Evolutionary conservation across 2,113 vertebrate species (phyloP).

Genomic region (Dicerorhinus sumatrensis): DNA sequence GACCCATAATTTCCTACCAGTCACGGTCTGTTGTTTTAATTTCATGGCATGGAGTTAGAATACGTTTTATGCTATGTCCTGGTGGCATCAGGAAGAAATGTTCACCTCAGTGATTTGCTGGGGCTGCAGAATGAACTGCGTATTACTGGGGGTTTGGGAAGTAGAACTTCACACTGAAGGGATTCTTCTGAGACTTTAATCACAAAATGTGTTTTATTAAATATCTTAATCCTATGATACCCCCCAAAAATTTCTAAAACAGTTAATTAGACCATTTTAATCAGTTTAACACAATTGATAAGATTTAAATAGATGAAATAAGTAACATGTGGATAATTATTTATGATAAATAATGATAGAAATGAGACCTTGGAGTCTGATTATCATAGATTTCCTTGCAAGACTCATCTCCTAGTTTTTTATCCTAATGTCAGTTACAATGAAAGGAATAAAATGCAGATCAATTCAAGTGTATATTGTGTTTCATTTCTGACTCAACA

Average conservation of each 20-base stretch:
- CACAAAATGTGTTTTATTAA: constrained; percentile 45
- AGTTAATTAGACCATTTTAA: constrained; percentile 42
- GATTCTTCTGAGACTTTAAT: constrained; percentile 45
- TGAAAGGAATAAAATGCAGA: not conserved
- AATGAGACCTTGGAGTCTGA: not conserved
- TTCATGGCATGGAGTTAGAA: constrained; percentile 63
- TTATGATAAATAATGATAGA: not conserved
- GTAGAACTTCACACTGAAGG: not conserved
- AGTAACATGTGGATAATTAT: constrained; percentile 17
- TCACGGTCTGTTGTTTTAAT: constrained; percentile 63
- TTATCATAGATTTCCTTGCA: not conserved
- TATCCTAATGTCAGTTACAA: not conserved
- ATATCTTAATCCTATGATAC: constrained; percentile 32
- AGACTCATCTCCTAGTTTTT: not conserved
- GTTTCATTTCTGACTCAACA: not conserved
- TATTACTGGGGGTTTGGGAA: not conserved
- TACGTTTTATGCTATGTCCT: constrained; percentile 28
- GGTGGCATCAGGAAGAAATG: constrained; percentile 49
- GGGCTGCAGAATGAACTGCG: constrained; percentile 29
- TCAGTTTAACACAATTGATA: not conserved
- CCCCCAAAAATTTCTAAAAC: not conserved
- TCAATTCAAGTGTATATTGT: not conserved
- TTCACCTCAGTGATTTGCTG: constrained; percentile 46
- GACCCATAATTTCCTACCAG: constrained; percentile 25
- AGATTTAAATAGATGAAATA: not conserved